phyloP scores from a whole-genome alignment of 2,888 invertebrate species.

The Pogonocherus hispidulus region DNA sequence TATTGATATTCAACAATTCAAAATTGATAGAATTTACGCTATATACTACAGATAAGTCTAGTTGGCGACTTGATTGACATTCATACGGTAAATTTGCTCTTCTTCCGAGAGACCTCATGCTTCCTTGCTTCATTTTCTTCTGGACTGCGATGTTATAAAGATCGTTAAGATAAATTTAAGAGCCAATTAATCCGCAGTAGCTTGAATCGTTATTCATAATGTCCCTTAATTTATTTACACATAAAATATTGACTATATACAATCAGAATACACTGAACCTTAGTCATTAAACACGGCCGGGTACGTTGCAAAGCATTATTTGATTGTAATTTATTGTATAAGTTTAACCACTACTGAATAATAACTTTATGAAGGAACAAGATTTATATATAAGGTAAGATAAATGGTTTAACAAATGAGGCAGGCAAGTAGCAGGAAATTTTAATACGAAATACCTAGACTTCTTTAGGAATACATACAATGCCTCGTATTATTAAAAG shows the following conservation, averaged over 20 bases:
- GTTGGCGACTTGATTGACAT: neutral
- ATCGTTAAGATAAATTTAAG: slow-evolving; percentile 1
- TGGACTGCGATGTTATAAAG: neutral
- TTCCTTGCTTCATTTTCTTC: neutral
- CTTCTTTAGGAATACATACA: too few species aligned
- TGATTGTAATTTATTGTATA: neutral
- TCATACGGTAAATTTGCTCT: slow-evolving; percentile 1
- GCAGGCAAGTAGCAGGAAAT: neutral
- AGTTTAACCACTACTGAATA: neutral
- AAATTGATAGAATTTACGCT: too few species aligned
- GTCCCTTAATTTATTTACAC: neutral
- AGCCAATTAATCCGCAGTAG: neutral
- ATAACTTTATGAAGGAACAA: neutral
- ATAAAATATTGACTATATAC: neutral
- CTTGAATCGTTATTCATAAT: slow-evolving; percentile 3
- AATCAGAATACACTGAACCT: neutral
- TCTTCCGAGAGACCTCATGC: neutral
- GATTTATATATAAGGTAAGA: neutral
- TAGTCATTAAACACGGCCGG: neutral
- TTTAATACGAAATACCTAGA: too few species aligned
- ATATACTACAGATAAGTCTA: neutral
- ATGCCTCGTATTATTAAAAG: too few species aligned
- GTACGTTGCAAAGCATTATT: neutral
- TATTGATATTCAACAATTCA: too few species aligned
- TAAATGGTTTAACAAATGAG: neutral